A percentile compares a stretch with the other conserved stretches of the same genome.
These are phyloP conservation scores for Andrena minutula DNA, from an alignment of 2,888 invertebrate species.

Conservation along the genomic window DNA sequence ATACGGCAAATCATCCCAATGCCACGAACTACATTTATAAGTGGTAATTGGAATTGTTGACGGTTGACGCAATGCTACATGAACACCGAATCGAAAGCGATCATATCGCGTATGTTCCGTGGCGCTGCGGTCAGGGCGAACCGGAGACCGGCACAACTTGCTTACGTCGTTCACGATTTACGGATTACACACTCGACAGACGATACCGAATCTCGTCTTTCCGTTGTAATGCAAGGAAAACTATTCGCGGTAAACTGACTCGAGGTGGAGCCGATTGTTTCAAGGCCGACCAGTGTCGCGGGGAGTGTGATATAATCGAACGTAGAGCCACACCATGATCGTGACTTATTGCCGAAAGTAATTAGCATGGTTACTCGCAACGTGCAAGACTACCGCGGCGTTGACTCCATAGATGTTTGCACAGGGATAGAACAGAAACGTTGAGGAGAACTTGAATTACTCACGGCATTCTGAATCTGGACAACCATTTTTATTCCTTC, in stretches of 20 bases:
- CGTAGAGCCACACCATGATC: background rate
- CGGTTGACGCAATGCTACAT: constrained; percentile 50
- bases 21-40: constrained; percentile 13
- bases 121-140: constrained; percentile 12
- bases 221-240: background rate
- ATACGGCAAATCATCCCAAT: constrained; percentile 25
- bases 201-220: background rate
- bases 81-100: constrained; percentile 25
- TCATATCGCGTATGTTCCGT: background rate
- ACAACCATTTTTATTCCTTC: constrained; percentile 42
- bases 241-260: background rate
- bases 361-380: constrained; percentile 23
- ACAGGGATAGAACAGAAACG: background rate
- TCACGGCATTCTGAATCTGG: constrained; percentile 52
- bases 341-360: constrained; percentile 13
- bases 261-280: constrained; percentile 43
- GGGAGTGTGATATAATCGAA: constrained; percentile 39
- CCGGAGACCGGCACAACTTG: background rate
- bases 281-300: constrained; percentile 48
- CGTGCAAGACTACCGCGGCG: background rate
- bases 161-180: background rate
- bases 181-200: background rate
- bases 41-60: constrained; percentile 55
- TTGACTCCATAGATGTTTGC: background rate
- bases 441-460: constrained; percentile 25